Evolutionary conservation across 2,797 vertebrate genomes (phyloP).

Genomic region (Perodicticus potto): DNA sequence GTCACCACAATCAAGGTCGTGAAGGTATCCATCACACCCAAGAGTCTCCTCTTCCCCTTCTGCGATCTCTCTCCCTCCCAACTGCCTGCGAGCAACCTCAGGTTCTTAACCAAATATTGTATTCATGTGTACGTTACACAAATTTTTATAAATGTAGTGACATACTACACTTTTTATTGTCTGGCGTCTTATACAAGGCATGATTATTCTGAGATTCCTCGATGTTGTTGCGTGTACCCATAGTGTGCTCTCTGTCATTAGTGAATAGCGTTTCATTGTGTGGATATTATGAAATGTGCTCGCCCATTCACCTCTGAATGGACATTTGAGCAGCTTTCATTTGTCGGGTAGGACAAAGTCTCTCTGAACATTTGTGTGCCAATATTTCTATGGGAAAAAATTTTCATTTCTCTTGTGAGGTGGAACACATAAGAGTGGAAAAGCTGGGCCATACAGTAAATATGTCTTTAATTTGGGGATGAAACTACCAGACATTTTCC

Average conservation of each 20-base stretch:
- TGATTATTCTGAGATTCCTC: not conserved
- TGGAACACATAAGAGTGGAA: not conserved
- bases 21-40: rapidly evolving
- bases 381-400: not conserved
- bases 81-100: not conserved
- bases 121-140: too few species aligned
- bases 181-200: not conserved
- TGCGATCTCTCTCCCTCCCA: not conserved
- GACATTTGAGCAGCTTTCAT: not conserved
- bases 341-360: not conserved
- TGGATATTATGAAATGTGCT: not conserved
- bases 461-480: not conserved
- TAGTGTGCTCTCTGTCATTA: not conserved
- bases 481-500: not conserved
- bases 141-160: not conserved
- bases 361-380: not conserved
- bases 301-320: too few species aligned
- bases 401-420: not conserved
- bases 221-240: too few species aligned
- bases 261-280: not conserved
- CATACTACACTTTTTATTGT: not conserved
- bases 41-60: rapidly evolving
- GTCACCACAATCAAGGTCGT: rapidly evolving
- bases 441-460: not conserved
- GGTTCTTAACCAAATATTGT: not conserved